Evolutionary conservation across 2,888 invertebrate species (phyloP), one percentile per base, ranked within the genome.

Genomic region (Erebia aethiops): DNA sequence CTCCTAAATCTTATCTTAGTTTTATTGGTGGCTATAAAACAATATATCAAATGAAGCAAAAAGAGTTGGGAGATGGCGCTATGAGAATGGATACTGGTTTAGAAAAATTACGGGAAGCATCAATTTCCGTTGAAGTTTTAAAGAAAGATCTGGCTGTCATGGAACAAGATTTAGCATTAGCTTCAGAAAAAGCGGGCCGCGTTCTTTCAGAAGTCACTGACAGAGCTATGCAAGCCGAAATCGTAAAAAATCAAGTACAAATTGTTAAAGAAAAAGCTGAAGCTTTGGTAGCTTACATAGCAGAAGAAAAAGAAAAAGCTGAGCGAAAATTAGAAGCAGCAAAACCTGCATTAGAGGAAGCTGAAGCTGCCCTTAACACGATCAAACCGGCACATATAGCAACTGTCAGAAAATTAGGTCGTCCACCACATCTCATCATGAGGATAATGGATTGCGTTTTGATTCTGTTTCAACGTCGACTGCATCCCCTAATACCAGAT

Each of bases 391-490:
- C 98, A 5, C 98, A 99, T 84, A 99, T 99, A 84, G 96, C 98
- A 1, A 98, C 98, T 64, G 99, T 99, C 0, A 94, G 99, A 77
- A 99, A 99, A 88, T 90, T 99, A 69, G 99, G 98, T 10, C 95
- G 99, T 75, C 99, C 99, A 0, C 99, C 99, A 0, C 99, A 99
- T 92, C 94, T 99, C 11, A 99, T 99, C 82, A 97, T 99, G 99
- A 95, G 99, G 75, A 99, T 99, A 78, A 99, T 99, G 99, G 99
- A 99, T 87, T 98, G 98, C 84, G 99, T 98, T 0, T 86, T 99
- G 78, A 97, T 99, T 79, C 91, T 99, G 35, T 99, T 99, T 85
- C 98, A 98, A 93, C 95, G 98, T 74, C 96, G 96, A 87, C 85
- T 98, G 61, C 98, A 98, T 85, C 95, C 97, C 0, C 95, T 97